These are phyloP conservation scores for Aphis craccivora DNA, from an alignment of 1,140 invertebrate species.

Conservation along the genomic window DNA sequence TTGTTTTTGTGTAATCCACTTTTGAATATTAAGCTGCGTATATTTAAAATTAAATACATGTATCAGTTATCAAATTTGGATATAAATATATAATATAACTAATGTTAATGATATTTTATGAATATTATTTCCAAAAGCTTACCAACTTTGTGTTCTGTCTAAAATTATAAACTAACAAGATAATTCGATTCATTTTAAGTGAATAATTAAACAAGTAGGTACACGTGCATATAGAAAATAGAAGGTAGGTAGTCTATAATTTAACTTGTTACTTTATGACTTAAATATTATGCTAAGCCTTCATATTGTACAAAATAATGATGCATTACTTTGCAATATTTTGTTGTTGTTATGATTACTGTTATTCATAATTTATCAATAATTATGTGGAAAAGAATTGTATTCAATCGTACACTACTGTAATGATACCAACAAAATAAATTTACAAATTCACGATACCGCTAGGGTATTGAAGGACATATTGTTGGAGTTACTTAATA, in stretches of 20 bases:
- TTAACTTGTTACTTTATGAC: neutral
- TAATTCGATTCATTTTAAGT: neutral
- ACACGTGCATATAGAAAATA: neutral
- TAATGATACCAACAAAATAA: neutral
- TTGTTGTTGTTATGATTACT: neutral
- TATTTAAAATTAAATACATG: neutral
- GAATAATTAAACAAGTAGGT: neutral
- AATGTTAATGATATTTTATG: neutral
- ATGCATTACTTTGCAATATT: neutral
- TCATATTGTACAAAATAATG: neutral
- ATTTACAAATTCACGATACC: neutral
- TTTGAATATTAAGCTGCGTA: neutral
- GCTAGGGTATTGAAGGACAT: slow-evolving; percentile 5
- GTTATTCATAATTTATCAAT: neutral
- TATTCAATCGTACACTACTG: neutral
- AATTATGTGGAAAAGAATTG: neutral
- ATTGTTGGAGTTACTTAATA: neutral
- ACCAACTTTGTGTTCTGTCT: neutral
- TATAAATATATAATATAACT: neutral
- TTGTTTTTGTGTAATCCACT: neutral
- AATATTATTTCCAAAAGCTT: neutral
- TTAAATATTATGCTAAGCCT: neutral
- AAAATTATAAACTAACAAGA: neutral
- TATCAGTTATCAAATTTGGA: neutral
- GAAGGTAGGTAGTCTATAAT: neutral